Base-by-base conservation (phyloP, 2,113 vertebrate species). In the Cyphomyrus discorhynchus region DNA sequence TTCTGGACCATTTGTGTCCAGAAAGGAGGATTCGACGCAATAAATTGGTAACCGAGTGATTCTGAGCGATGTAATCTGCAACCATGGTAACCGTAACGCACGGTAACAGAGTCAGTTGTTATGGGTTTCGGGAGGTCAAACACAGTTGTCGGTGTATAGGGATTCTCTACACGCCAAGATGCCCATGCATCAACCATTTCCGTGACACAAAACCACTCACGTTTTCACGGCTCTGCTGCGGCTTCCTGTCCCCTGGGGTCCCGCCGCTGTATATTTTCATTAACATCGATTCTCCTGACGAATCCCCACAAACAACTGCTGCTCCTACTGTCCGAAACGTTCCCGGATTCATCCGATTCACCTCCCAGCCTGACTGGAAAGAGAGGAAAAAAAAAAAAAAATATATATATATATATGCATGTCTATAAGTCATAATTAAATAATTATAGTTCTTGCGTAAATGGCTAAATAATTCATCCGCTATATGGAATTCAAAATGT, bases 381-480 rank as follows among this genome's bases (percentile, higher is more conserved):
- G 93, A 94, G 93, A 92, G 89, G 89, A 89, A 1, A 3, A 39
- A 39, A 92, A 42, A 52, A 93, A 93, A 89, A 89, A 27, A 90
- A 89, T 19, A 19, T 53, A 1, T 53, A 19, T 19, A 62, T n/a
- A 21, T 56, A 1, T 58, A 2, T 58, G 6, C 24, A 66, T 70
- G 8, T 70, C 10, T 70, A 70, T 31, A 70, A 70, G 62, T 27
- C 88, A 90, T 90, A 91, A 92, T 93, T 92, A 94, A 94, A 93
- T 92, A 94, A 95, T 94, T 94, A 94, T 85, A 90, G 91, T 89
- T 87, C 93, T 83, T 93, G 94, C 94, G 94, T 95, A 94, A 89
- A 93, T 89, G 91, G 93, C 91, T 96, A 93, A 96, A 96, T 96
- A 91, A 96, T 96, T 96, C 88, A 96, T 93, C 92, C 92, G 94